phyloP scores from a whole-genome alignment of 2,888 invertebrate species.

The Agrotis exclamationis region DNA sequence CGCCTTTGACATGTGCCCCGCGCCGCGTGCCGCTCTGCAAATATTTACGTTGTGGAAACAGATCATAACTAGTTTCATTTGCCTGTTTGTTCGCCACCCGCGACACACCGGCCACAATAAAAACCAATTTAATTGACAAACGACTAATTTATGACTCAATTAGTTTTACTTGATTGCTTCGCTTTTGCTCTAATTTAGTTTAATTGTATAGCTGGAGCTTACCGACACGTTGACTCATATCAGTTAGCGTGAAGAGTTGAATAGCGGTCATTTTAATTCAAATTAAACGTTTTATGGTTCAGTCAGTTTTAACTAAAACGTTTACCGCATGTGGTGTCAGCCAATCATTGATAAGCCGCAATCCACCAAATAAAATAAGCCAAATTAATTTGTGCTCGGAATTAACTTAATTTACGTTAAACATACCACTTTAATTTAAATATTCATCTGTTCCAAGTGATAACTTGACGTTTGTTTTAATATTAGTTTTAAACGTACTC shows the following conservation, averaged over 20 bases:
- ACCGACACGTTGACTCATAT: slow-evolving; percentile 3
- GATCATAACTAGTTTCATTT: slow-evolving; percentile 89
- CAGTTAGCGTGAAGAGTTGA: neutral
- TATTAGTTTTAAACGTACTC: neutral
- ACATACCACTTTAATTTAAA: slow-evolving; percentile 17
- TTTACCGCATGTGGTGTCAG: slow-evolving; percentile 36
- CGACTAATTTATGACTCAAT: slow-evolving; percentile 66
- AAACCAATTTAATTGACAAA: slow-evolving; percentile 74
- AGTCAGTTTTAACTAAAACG: slow-evolving; percentile 44
- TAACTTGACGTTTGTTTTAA: slow-evolving; percentile 1
- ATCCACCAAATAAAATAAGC: slow-evolving; percentile 28
- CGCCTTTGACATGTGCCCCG: slow-evolving; percentile 90
- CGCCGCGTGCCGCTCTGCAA: slow-evolving; percentile 87
- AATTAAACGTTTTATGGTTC: slow-evolving; percentile 32
- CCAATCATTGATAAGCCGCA: slow-evolving; percentile 51
- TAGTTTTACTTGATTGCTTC: slow-evolving; percentile 31
- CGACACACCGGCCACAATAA: slow-evolving; percentile 64
- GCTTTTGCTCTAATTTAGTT: slow-evolving; percentile 5
- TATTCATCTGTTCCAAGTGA: slow-evolving; percentile 20
- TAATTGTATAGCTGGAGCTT: neutral
- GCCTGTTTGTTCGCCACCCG: slow-evolving; percentile 73
- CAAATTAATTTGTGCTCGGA: slow-evolving; percentile 39
- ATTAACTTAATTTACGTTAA: slow-evolving; percentile 22
- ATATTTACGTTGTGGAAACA: slow-evolving; percentile 90
- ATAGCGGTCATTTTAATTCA: slow-evolving; percentile 22